Evolutionary conservation across 2,113 vertebrate genomes (phyloP).

Genomic region (Scatophagus argus): DNA sequence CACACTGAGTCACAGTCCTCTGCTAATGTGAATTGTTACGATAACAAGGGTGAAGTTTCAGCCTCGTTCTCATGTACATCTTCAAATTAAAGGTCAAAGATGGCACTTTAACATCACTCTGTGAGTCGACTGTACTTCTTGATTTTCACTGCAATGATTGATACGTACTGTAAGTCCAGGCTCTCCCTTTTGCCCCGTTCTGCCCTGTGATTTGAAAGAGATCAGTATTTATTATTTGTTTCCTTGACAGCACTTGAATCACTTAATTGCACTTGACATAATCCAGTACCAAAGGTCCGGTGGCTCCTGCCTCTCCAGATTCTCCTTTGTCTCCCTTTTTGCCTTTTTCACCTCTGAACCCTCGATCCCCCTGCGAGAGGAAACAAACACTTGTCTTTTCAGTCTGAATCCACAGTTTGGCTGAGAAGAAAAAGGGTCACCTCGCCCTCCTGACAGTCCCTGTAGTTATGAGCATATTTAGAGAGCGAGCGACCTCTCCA

Average conservation of each 20-base stretch:
- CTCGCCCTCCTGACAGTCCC: too few relatives aligned
- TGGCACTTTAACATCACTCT: too few relatives aligned
- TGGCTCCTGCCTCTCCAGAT: slow-evolving; percentile 82
- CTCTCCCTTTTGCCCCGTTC: slow-evolving; percentile 87
- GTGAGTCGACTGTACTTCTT: too few relatives aligned
- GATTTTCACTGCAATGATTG: neutral
- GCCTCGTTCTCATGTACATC: too few relatives aligned
- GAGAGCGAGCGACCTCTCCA: too few relatives aligned
- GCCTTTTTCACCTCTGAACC: slow-evolving; percentile 85
- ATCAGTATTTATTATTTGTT: neutral
- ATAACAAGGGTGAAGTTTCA: too few relatives aligned
- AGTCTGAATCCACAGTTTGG: neutral
- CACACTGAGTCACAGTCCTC: too few relatives aligned
- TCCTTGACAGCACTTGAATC: neutral
- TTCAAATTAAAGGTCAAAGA: too few relatives aligned
- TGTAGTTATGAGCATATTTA: too few relatives aligned
- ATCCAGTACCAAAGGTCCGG: slow-evolving; percentile 81
- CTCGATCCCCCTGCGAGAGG: slow-evolving; percentile 86
- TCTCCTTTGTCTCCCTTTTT: slow-evolving; percentile 88
- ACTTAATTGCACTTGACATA: neutral
- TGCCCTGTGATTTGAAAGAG: slow-evolving; percentile 81
- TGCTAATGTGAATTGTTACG: too few relatives aligned
- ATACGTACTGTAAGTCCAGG: slow-evolving; percentile 88
- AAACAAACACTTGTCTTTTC: neutral
- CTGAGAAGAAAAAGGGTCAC: neutral